These are phyloP conservation scores for Pediacus dermestoides DNA, from an alignment of 2,888 invertebrate genomes.

Conservation along the genomic window DNA sequence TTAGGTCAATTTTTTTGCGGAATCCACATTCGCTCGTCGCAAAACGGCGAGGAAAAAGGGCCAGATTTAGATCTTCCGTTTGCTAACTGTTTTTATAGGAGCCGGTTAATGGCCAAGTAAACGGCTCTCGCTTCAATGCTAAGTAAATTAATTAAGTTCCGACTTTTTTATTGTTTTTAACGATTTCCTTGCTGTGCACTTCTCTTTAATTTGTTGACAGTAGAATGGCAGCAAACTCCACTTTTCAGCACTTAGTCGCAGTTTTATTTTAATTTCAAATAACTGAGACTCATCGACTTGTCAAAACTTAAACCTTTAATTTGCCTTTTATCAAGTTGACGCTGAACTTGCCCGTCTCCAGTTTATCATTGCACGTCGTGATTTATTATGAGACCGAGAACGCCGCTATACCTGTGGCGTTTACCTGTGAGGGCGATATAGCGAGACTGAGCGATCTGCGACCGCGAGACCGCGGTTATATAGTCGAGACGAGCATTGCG, in stretches of 20 bases:
- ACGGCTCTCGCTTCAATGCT: slow-evolving; percentile 22
- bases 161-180: slow-evolving; percentile 23
- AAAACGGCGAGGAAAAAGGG: slow-evolving; percentile 21
- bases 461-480: slow-evolving; percentile 43
- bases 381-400: slow-evolving; percentile 15
- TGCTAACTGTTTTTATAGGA: slow-evolving; percentile 21
- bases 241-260: too few species aligned
- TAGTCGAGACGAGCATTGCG: slow-evolving; percentile 46
- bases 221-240: too few species aligned
- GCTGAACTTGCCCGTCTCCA: background rate
- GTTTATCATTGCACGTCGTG: background rate
- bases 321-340: too few species aligned
- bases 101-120: slow-evolving; percentile 27
- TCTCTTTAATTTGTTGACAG: too few species aligned
- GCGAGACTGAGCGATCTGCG: slow-evolving; percentile 41
- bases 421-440: slow-evolving; percentile 31
- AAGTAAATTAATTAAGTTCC: slow-evolving; percentile 31
- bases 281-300: too few species aligned
- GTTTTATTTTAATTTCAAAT: too few species aligned
- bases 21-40: slow-evolving; percentile 17
- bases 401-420: slow-evolving; percentile 40
- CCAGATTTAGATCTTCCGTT: slow-evolving; percentile 24
- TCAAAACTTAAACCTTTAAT: too few species aligned
- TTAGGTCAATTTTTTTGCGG: slow-evolving; percentile 24
- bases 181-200: slow-evolving; percentile 19